Conservation (phyloP, 2,888 invertebrate genomes). For the Orthonychiurus folsomi region DNA sequence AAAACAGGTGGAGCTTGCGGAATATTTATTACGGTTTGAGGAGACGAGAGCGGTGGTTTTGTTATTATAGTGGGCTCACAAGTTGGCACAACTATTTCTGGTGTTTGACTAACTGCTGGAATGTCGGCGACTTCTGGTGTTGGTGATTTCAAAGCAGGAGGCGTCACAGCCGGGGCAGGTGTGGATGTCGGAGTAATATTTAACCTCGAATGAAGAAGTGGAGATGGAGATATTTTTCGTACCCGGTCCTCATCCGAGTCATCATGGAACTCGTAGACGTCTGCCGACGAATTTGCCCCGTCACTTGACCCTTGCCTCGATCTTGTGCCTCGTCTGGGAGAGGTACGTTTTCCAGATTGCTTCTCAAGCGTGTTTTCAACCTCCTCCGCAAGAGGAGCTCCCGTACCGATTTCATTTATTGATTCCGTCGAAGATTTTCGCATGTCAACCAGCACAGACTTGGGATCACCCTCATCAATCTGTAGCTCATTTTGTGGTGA, state of each 20-base stretch:
- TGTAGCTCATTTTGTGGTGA: constrained; percentile 32
- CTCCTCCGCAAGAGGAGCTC: not conserved
- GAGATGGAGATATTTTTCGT: constrained; percentile 12
- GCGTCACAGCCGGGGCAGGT: constrained; percentile 9
- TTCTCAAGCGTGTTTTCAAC: not conserved
- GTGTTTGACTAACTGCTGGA: not conserved
- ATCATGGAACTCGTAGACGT: constrained; percentile 84
- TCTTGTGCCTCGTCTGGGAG: not conserved
- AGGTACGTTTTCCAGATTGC: not conserved
- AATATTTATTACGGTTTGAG: not conserved
- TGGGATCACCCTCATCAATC: constrained; percentile 48
- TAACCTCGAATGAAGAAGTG: not conserved
- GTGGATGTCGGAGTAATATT: constrained; percentile 1
- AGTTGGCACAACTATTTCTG: not conserved
- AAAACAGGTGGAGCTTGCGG: no score
- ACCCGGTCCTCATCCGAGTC: constrained; percentile 66
- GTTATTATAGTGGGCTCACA: not conserved
- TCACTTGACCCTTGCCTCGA: not conserved
- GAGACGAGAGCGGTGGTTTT: not conserved
- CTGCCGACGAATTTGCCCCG: constrained; percentile 42
- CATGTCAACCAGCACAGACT: constrained; percentile 68
- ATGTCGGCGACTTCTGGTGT: not conserved
- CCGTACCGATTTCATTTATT: not conserved
- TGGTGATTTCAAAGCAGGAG: constrained; percentile 7
- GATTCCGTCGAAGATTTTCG: constrained; percentile 20